phyloP scores from a whole-genome alignment of 2,888 invertebrate genomes.

The Helobdella robusta region DNA sequence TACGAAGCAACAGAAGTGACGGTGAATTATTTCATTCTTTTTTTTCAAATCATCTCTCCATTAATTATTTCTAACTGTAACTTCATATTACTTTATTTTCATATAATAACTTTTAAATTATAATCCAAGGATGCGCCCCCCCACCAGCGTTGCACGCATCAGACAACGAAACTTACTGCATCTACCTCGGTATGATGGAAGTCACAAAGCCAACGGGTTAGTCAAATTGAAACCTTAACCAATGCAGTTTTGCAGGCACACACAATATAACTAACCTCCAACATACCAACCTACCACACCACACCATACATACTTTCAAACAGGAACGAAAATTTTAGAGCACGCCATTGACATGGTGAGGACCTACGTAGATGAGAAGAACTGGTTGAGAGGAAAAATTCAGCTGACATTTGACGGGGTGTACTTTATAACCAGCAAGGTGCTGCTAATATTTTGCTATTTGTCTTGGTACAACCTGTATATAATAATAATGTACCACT shows the following conservation, averaged over 20 bases:
- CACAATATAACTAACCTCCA: no score
- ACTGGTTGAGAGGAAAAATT: not conserved
- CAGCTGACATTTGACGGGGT: not conserved
- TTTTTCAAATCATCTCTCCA: not conserved
- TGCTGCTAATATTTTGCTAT: conserved; percentile 1
- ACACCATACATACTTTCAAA: not conserved
- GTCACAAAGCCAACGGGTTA: conserved; percentile 11
- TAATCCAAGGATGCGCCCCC: not conserved
- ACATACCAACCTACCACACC: no score
- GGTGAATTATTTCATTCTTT: not conserved
- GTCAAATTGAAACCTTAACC: not conserved
- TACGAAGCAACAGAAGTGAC: conserved; percentile 7
- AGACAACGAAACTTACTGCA: not conserved
- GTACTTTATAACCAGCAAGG: conserved; percentile 1
- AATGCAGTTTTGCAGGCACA: not conserved
- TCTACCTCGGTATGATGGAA: conserved; percentile 16
- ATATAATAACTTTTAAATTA: not conserved
- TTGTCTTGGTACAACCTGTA: no score
- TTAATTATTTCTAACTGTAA: no score
- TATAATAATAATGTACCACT: no score
- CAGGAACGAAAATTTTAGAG: not conserved
- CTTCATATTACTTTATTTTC: no score
- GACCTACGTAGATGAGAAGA: not conserved
- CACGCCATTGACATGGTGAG: not conserved
- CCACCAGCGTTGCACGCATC: not conserved